phyloP scores from a whole-genome alignment of 2,113 vertebrate genomes.

The Brachypodius melanocephalos region DNA sequence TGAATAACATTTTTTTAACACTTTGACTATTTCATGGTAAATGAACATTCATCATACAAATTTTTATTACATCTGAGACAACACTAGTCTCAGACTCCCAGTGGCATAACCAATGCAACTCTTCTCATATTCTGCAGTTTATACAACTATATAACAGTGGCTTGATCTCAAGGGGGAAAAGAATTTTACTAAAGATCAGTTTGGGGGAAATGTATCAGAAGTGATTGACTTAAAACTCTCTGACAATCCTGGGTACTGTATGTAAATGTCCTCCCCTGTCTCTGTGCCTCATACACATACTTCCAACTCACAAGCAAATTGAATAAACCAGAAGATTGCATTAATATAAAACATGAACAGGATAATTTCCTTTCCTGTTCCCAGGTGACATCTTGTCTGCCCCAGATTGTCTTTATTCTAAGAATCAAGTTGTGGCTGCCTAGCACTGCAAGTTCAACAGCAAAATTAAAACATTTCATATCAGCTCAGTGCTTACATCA shows the following conservation, averaged over 20 bases:
- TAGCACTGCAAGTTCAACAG: background rate
- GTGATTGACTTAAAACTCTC: background rate
- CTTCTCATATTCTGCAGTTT: background rate
- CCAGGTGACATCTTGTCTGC: background rate
- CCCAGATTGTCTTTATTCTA: background rate
- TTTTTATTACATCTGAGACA: background rate
- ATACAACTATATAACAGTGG: background rate
- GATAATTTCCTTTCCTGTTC: background rate
- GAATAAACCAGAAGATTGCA: background rate
- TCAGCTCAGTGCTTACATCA: background rate
- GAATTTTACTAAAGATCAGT: background rate
- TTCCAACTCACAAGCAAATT: background rate
- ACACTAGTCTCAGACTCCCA: background rate
- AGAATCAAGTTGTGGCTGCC: background rate
- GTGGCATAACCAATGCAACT: background rate
- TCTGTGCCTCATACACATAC: background rate
- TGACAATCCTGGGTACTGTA: background rate
- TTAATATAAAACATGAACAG: background rate
- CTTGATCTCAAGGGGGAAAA: background rate
- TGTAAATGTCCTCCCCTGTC: background rate
- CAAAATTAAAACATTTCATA: background rate
- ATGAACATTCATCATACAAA: accelerated
- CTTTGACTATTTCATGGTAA: background rate
- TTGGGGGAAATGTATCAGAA: background rate
- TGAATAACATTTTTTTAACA: background rate